Conservation (phyloP, 2,888 invertebrate genomes). For the Drosophila seclusa region DNA sequence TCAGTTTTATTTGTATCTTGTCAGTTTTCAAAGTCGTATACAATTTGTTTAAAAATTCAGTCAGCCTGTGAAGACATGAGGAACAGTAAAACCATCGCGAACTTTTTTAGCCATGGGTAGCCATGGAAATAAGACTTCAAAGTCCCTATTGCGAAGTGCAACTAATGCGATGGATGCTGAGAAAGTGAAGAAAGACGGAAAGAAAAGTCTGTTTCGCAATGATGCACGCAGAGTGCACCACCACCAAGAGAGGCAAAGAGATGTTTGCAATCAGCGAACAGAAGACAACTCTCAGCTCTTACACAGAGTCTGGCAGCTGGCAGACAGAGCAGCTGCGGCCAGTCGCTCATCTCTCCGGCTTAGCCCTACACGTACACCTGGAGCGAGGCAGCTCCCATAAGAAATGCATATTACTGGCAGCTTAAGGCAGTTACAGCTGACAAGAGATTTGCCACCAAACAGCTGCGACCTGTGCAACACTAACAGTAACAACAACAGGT, state of each 20-base stretch:
- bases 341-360: slow-evolving; percentile 8
- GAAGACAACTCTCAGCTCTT: slow-evolving; percentile 7
- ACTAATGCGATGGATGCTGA: neutral
- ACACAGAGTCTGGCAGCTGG: slow-evolving; percentile 23
- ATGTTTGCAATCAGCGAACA: slow-evolving; percentile 2
- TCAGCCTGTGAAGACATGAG: neutral
- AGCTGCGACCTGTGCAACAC: slow-evolving; percentile 36
- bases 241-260: neutral
- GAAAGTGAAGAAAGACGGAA: neutral
- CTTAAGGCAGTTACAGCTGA: slow-evolving; percentile 31
- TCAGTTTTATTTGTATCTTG: neutral
- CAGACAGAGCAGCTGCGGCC: slow-evolving; percentile 43
- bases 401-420: slow-evolving; percentile 21
- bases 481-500: neutral
- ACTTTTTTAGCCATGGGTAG: neutral
- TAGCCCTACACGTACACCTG: slow-evolving; percentile 26
- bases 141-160: neutral
- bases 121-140: neutral
- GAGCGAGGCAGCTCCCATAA: slow-evolving; percentile 2
- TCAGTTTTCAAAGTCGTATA: neutral
- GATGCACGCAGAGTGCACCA: slow-evolving; percentile 23
- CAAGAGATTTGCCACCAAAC: slow-evolving; percentile 51
- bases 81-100: no score
- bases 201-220: neutral
- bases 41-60: neutral